Evolutionary conservation across 2,113 vertebrate genomes (phyloP).

Genomic region (Cercocebus atys): DNA sequence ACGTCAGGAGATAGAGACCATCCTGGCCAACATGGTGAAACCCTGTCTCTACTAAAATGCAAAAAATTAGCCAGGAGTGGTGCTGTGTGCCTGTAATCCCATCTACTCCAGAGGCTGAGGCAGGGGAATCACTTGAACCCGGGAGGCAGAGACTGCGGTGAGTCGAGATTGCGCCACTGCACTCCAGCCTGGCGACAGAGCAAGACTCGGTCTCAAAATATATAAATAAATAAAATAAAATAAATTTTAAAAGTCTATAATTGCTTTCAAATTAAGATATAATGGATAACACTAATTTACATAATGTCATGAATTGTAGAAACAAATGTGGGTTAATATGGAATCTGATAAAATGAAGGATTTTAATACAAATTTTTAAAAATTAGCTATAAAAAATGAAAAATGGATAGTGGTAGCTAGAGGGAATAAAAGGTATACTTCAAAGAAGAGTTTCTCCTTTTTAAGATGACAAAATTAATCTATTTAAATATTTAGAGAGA

Average conservation of each 20-base stretch:
- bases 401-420: background rate
- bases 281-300: background rate
- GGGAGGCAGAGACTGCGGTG: fast-evolving
- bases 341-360: background rate
- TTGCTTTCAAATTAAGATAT: background rate
- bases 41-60: too few relatives aligned
- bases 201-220: too few relatives aligned
- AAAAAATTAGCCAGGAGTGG: too few relatives aligned
- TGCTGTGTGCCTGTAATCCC: too few relatives aligned
- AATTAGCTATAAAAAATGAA: background rate
- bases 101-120: too few relatives aligned
- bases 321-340: background rate
- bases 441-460: background rate
- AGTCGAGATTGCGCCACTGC: too few relatives aligned
- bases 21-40: too few relatives aligned
- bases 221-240: too few relatives aligned
- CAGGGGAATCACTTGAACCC: too few relatives aligned
- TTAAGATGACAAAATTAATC: background rate
- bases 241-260: background rate
- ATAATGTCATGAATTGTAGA: background rate
- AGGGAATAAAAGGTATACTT: background rate
- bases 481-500: background rate
- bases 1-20: too few relatives aligned
- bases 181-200: too few relatives aligned
- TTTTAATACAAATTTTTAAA: background rate